Base-by-base conservation (phyloP, 2,888 invertebrate species). In the Eugnorisma glareosa region DNA sequence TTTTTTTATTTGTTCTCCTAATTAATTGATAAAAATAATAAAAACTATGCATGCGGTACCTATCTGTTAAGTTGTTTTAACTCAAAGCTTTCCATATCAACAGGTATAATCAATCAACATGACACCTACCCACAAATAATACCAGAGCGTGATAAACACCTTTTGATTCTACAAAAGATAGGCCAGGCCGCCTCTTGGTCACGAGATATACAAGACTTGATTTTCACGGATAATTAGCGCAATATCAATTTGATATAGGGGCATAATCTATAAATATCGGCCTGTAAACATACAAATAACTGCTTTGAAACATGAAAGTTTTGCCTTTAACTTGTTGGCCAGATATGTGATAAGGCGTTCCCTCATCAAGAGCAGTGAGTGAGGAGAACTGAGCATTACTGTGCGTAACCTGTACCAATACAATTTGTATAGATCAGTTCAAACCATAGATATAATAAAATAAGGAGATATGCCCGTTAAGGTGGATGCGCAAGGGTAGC, bases 151-250 rank as follows among this genome's bases (percentile, higher is more conserved):
- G 21, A n/a, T 40, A 11, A 1, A 77, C 31, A 31, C 37, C 2
- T 63, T 37, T 24, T 57, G 45, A 64, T 71, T 31, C 37, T 45
- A 54, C 35, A 64, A 24, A 15, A 54, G 45, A 45, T 71, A 70
- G 15, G 11, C 4, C 31, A 70, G 15, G 11, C 4, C 31, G 18
- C 7, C 43, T 45, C 35, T 77, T 63, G 21, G 43, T 69, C 48
- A 61, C 51, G 28, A 18, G 18, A 51, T 43, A 51, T 28, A 10
- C 1, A 18, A 76, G 6, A 18, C 28, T 48, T 15, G 31, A 48
- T 48, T 24, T 24, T 71, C 24, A 15, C 15, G 64, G n/a, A 40
- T 28, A 64, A 64, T 64, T n/a, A 64, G 0, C n/a, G 18, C 64
- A n/a, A n/a, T 15, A 40, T 64, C 64, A 64, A 64, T n/a, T n/a